phyloP scores from a whole-genome alignment of 2,113 vertebrate species.

The Illadopsis cleaveri region DNA sequence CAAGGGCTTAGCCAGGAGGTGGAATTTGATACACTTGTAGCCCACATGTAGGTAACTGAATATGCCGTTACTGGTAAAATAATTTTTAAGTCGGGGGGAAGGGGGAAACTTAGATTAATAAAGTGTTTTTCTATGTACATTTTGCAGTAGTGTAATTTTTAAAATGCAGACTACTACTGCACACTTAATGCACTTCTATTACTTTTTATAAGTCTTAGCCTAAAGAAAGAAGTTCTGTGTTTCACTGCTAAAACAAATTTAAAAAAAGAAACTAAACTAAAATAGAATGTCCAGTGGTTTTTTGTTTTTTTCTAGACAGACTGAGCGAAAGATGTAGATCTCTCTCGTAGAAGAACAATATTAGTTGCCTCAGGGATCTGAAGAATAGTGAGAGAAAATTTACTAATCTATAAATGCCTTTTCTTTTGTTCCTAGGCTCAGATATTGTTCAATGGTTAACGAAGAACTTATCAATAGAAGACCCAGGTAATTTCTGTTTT shows the following conservation, averaged over 20 bases:
- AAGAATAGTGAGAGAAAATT: not conserved
- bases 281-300: not conserved
- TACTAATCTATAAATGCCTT: conserved; percentile 3
- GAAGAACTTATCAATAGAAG: conserved; percentile 95
- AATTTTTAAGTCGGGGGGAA: not conserved
- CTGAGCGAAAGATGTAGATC: not conserved
- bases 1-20: not conserved
- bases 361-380: not conserved
- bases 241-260: not conserved
- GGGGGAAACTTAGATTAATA: not conserved
- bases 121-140: not conserved
- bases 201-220: not conserved
- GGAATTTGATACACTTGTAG: not conserved
- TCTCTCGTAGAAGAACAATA: not conserved
- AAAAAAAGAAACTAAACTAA: not conserved
- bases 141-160: not conserved
- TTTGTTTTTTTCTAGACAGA: not conserved
- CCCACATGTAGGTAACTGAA: not conserved
- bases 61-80: not conserved
- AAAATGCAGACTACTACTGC: not conserved
- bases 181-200: not conserved
- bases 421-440: conserved; percentile 83
- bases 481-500: conserved; percentile 85
- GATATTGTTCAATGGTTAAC: conserved; percentile 98
- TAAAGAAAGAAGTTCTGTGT: not conserved